phyloP scores from a whole-genome alignment of 2,888 invertebrate genomes.

The Branchellion lobata region DNA sequence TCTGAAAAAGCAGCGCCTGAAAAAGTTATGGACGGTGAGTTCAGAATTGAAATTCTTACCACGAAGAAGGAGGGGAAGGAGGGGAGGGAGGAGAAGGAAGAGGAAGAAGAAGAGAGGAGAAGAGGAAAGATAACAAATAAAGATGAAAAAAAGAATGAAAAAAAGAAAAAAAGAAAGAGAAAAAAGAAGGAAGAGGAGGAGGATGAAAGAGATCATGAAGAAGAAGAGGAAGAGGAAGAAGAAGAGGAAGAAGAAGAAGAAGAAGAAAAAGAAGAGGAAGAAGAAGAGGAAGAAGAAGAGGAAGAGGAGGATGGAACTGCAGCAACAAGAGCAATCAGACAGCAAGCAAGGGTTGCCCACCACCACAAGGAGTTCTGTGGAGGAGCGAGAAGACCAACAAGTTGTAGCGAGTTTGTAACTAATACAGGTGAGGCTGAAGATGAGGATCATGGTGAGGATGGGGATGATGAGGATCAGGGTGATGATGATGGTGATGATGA shows the following conservation, averaged over 20 bases:
- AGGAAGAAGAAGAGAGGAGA: not conserved
- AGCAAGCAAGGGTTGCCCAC: not conserved
- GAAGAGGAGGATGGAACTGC: not conserved
- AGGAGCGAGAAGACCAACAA: too few relatives aligned
- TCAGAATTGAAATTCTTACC: too few relatives aligned
- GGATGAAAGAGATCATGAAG: not conserved
- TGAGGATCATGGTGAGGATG: too few relatives aligned
- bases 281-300: not conserved
- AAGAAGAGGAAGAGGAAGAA: not conserved
- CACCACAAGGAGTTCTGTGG: not conserved
- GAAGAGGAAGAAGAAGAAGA: not conserved
- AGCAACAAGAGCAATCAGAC: not conserved
- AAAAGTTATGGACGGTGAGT: too few relatives aligned
- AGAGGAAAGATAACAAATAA: not conserved
- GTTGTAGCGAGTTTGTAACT: too few relatives aligned
- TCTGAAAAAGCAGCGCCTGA: too few relatives aligned
- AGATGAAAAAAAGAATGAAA: not conserved
- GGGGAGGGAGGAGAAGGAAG: not conserved
- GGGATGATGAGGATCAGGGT: too few relatives aligned
- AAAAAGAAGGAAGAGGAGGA: not conserved
- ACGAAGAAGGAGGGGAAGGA: not conserved
- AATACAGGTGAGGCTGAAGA: too few relatives aligned
- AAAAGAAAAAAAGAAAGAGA: too few relatives aligned
- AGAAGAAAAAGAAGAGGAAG: conserved; percentile 1
- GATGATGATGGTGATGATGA: not conserved